Base-by-base conservation (phyloP, 2,797 vertebrate genomes). In the Channa striata region DNA sequence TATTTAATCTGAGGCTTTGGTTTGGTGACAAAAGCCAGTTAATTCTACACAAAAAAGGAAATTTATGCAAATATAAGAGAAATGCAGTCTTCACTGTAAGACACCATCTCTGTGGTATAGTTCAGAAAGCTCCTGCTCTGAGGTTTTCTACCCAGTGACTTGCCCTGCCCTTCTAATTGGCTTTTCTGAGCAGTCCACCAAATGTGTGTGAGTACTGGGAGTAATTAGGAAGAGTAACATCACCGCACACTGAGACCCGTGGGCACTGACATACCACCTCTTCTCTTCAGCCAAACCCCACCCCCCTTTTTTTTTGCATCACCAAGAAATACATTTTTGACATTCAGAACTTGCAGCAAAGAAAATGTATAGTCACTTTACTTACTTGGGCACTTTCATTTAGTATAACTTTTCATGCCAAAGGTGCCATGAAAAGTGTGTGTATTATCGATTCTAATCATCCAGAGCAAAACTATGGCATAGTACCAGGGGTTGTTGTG, bases 141-240 rank as follows among this genome's bases (percentile, higher is more conserved):
- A 63, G 65, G 82, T 74, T 71, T 80, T 43, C 72, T 65, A 65
- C 64, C 68, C 44, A 59, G 67, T 42, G 77, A 82, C 83, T 77
- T 62, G 76, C 74, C 78, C 80, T 84, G 70, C 53, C 87, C 77
- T 81, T 86, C 84, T 84, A 90, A 91, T 90, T 91, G 89, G 84
- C 70, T 72, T 56, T 89, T 90, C 63, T 80, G 75, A 86, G 82
- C 68, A 77, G 73, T 76, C 70, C 79, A 84, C 80, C 57, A 80
- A 85, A 88, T 50, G 64, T 64, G 71, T 68, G 63, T 13, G 68
- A 82, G 79, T 77, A 68, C 39, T 80, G 82, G 85, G 83, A 80
- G 81, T 92, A 91, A 92, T 92, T 93, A 91, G 74, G 70, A 60
- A 16, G 25, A 80, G 73, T 68, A 79, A 72, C 68, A 78, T 67